Evolutionary conservation across 2,113 vertebrate genomes (phyloP), one percentile per base, ranked within the genome.

Genomic region (Dryoscopus gambensis): DNA sequence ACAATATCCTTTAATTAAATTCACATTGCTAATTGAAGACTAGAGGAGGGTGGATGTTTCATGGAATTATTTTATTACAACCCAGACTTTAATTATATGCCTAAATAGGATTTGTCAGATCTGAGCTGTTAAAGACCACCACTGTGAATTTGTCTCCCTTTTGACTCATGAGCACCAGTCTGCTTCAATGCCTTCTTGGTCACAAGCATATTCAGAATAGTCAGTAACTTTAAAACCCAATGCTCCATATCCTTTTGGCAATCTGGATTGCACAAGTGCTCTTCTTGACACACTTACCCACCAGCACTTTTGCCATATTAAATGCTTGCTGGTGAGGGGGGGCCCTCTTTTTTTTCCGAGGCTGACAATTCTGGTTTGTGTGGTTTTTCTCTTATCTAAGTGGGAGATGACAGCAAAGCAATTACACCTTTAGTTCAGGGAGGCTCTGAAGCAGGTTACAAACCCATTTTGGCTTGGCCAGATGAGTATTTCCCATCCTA

Each of bases 21-120:
- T 95, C 91, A 69, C 59, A 25, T 69, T 95, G 57, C 39, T 96
- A 94, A 92, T 83, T 91, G 73, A 90, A 94, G 90, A 73, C 85
- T 83, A 90, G 86, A 84, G 35, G 24, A 89, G 80, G 56, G 49
- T 78, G 76, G 47, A 75, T 82, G 65, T 63, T 92, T 95, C 88
- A 92, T 84, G 39, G 69, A 82, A 81, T 68, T 95, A 90, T 85
- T 95, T 91, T 90, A 93, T 75, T 94, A 65, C 40, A 37, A 35
- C 13, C 53, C 94, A 93, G 94, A 68, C 71, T 95, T 94, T 89
- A 93, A 95, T 94, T 96, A 89, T 55, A 71, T 74, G 57, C 53
- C 35, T 92, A 79, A 95, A 90, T 47, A 57, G 93, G 70, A 93
- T 95, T 96, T 94, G 88, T 92, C 62, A 91, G 80, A 92, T 82